Conservation (phyloP, 2,113 vertebrate genomes). For the Phainopepla nitens region DNA sequence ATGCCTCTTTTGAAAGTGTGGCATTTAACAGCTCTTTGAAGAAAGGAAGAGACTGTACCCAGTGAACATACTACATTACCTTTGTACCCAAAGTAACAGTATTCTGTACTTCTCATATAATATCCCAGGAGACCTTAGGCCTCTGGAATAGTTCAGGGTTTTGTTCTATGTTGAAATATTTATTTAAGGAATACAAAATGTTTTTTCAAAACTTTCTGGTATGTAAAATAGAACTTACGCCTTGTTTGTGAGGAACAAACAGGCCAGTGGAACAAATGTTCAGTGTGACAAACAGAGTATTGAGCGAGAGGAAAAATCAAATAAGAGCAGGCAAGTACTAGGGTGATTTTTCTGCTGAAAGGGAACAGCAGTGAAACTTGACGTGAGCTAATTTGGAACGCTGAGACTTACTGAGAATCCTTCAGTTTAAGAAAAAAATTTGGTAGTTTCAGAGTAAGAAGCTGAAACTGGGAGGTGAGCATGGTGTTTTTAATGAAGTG, state of each 20-base stretch:
- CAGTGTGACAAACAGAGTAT: background rate
- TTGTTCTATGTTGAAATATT: background rate
- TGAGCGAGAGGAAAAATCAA: background rate
- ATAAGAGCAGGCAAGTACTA: background rate
- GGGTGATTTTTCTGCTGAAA: background rate
- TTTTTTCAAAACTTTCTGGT: background rate
- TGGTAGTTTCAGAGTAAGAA: background rate
- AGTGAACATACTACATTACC: background rate
- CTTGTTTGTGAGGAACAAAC: background rate
- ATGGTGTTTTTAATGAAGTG: constrained; percentile 7
- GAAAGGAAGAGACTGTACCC: background rate
- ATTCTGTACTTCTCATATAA: background rate
- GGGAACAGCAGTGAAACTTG: background rate
- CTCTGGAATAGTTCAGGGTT: background rate
- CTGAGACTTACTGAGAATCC: background rate
- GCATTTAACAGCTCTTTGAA: background rate
- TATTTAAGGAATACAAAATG: background rate
- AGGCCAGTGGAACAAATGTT: background rate
- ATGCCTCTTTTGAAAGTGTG: background rate
- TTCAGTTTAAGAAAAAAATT: background rate
- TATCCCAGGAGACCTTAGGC: background rate
- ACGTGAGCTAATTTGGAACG: background rate
- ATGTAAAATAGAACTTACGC: background rate
- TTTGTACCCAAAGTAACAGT: background rate
- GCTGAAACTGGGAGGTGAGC: background rate